These are phyloP conservation scores for Zaprionus davidi DNA, from an alignment of 1,140 invertebrate genomes.

Conservation along the genomic window DNA sequence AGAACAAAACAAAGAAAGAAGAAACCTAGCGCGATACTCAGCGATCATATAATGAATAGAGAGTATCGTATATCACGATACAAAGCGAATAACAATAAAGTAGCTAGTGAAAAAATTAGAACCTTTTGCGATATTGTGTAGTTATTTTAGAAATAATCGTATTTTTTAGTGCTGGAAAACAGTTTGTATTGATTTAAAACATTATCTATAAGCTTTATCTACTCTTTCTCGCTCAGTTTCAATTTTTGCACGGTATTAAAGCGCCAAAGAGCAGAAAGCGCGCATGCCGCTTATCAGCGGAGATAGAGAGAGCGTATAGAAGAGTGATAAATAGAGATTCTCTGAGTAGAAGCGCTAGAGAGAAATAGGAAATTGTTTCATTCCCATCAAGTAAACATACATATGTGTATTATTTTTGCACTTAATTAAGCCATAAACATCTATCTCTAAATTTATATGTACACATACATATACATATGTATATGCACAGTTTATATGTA, in stretches of 20 bases:
- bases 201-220: neutral
- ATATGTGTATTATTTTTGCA: slow-evolving; percentile 24
- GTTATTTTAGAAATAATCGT: neutral
- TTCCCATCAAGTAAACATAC: slow-evolving; percentile 21
- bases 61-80: neutral
- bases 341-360: slow-evolving; percentile 5
- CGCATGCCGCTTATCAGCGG: slow-evolving; percentile 51
- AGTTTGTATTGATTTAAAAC: neutral
- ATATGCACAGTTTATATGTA: slow-evolving; percentile 6
- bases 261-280: slow-evolving; percentile 34
- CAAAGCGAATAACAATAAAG: neutral
- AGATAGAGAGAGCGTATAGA: slow-evolving; percentile 29
- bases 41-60: neutral
- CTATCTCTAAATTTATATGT: slow-evolving; percentile 39
- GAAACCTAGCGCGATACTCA: neutral
- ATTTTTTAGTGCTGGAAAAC: neutral
- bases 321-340: slow-evolving; percentile 36
- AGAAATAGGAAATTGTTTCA: slow-evolving; percentile 4
- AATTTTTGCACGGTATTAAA: slow-evolving; percentile 4
- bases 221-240: neutral
- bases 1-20: slow-evolving; percentile 17
- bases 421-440: slow-evolving; percentile 43
- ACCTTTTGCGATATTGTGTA: neutral
- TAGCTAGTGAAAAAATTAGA: neutral
- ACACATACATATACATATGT: slow-evolving; percentile 3